phyloP scores from a whole-genome alignment of 2,888 invertebrate species.

The Linnaemya vulpina region DNA sequence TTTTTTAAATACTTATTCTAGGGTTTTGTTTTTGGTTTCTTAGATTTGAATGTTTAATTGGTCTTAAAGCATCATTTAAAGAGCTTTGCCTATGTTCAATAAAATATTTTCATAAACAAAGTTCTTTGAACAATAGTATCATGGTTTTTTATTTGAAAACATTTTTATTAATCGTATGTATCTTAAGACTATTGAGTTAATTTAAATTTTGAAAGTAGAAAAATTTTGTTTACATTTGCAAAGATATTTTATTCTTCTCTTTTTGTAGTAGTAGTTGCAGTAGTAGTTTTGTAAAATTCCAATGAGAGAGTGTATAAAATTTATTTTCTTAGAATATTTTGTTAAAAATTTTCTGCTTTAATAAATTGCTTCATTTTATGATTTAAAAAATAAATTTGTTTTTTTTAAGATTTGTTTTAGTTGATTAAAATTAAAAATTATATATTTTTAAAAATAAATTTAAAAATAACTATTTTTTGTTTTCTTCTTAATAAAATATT shows the following conservation, averaged over 20 bases:
- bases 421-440: slow-evolving; percentile 56
- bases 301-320: slow-evolving; percentile 69
- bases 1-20: slow-evolving; percentile 62
- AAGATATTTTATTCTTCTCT: slow-evolving; percentile 52
- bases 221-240: slow-evolving; percentile 23
- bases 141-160: slow-evolving; percentile 31
- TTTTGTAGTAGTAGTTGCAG: slow-evolving; percentile 1
- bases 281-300: slow-evolving; percentile 68
- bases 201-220: slow-evolving; percentile 56
- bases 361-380: slow-evolving; percentile 69
- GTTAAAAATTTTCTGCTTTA: slow-evolving; percentile 71
- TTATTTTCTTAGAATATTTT: slow-evolving; percentile 66
- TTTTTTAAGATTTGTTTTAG: slow-evolving; percentile 42
- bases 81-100: slow-evolving; percentile 37
- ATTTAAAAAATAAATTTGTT: slow-evolving; percentile 61
- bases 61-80: slow-evolving; percentile 61
- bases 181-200: slow-evolving; percentile 17
- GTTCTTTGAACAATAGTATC: slow-evolving; percentile 27
- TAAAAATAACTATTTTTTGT: slow-evolving; percentile 55
- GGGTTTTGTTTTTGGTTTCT: slow-evolving; percentile 33
- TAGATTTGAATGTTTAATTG: slow-evolving; percentile 61
- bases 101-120: slow-evolving; percentile 8
- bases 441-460: slow-evolving; percentile 55
- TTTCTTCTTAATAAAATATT: slow-evolving; percentile 66
- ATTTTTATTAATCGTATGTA: not conserved